phyloP scores from a whole-genome alignment of 2,797 vertebrate species.

The Tauraco hartlaubi region DNA sequence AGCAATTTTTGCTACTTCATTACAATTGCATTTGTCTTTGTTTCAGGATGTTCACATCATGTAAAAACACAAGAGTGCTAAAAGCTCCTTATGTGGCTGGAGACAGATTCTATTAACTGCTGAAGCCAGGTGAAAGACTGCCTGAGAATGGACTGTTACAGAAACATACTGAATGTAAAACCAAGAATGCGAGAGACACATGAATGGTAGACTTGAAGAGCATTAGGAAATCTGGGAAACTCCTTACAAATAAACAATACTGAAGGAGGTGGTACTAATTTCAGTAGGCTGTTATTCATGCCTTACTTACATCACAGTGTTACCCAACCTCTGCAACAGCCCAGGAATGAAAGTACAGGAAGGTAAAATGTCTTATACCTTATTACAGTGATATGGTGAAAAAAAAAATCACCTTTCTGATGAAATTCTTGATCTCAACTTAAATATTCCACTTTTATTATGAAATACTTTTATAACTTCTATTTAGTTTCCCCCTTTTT shows the following conservation, averaged over 20 bases:
- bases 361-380: background rate
- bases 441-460: background rate
- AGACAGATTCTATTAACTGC: background rate
- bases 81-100: background rate
- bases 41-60: fast-evolving
- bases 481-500: background rate
- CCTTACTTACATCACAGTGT: background rate
- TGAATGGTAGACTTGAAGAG: background rate
- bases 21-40: background rate
- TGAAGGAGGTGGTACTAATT: background rate
- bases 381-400: background rate
- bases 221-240: background rate
- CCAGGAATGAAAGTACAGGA: background rate
- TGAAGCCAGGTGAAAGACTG: background rate
- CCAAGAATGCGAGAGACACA: background rate
- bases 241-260: background rate
- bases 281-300: background rate
- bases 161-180: background rate
- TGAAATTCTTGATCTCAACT: background rate
- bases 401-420: background rate
- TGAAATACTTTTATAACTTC: background rate
- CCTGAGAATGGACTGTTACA: background rate
- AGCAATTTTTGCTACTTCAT: background rate
- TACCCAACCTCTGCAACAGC: background rate
- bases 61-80: background rate